These are phyloP conservation scores for Branchipolynoe longqiensis DNA, from an alignment of 2,888 invertebrate species.

Conservation along the genomic window DNA sequence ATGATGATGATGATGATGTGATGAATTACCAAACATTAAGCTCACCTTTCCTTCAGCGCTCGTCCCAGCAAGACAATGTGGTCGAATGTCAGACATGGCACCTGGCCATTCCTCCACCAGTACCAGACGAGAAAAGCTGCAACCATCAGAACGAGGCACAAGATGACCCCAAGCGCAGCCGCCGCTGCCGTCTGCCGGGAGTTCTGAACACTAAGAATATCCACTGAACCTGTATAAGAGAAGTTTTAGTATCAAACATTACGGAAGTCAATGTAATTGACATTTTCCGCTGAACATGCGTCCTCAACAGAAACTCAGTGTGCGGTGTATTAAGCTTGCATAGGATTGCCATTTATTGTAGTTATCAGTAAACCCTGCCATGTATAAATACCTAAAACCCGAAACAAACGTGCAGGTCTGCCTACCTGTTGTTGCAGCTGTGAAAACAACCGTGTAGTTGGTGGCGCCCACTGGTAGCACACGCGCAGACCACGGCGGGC, in stretches of 20 bases:
- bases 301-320: too few species aligned
- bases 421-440: not conserved
- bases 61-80: conserved; percentile 14
- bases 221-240: not conserved
- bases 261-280: too few species aligned
- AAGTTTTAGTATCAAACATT: not conserved
- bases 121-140: conserved; percentile 16
- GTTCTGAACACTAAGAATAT: not conserved
- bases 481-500: conserved; percentile 3
- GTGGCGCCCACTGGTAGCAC: conserved; percentile 28
- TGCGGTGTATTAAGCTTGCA: too few species aligned
- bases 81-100: conserved; percentile 13
- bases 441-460: conserved; percentile 25
- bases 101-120: conserved; percentile 12
- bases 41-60: conserved; percentile 27
- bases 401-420: too few species aligned
- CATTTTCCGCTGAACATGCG: too few species aligned
- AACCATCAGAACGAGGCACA: conserved; percentile 1
- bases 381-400: too few species aligned
- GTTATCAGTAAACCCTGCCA: too few species aligned
- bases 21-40: too few species aligned
- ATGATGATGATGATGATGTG: too few species aligned
- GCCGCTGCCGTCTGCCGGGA: conserved; percentile 33
- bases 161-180: not conserved
- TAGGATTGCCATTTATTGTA: too few species aligned